These are phyloP conservation scores for Pipistrellus kuhlii DNA, from an alignment of 2,797 vertebrate genomes.

Conservation along the genomic window DNA sequence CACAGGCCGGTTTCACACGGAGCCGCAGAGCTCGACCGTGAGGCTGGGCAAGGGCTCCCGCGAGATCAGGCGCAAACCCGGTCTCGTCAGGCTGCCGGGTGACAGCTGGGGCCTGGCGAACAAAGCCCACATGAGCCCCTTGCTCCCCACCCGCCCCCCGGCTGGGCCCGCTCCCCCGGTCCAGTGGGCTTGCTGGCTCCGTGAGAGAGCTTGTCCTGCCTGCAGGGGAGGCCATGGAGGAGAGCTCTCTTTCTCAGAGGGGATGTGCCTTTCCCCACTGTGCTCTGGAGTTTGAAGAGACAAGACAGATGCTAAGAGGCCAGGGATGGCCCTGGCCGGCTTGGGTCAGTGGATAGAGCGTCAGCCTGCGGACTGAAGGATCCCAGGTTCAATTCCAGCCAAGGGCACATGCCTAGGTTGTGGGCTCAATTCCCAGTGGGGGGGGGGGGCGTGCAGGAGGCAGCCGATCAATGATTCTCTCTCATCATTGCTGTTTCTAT, in stretches of 20 bases:
- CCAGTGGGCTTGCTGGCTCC: not conserved
- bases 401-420: too few species aligned
- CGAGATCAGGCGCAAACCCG: not conserved
- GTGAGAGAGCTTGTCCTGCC: not conserved
- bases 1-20: conserved; percentile 22
- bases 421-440: too few species aligned
- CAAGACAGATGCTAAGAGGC: not conserved
- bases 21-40: not conserved
- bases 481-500: too few species aligned
- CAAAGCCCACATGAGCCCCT: not conserved
- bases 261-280: not conserved
- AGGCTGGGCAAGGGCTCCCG: not conserved
- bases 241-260: not conserved
- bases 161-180: not conserved
- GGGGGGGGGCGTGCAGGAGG: too few species aligned
- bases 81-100: conserved; percentile 48
- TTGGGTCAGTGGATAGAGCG: too few species aligned
- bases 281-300: not conserved
- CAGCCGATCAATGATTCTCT: too few species aligned
- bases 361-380: too few species aligned
- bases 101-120: conserved; percentile 53
- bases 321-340: not conserved
- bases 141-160: accelerated
- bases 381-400: too few species aligned
- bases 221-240: accelerated